A percentile compares a stretch with the other conserved stretches of the same genome.
These are phyloP conservation scores for Neosalanx taihuensis DNA, from an alignment of 2,797 vertebrate species.

Conservation along the genomic window DNA sequence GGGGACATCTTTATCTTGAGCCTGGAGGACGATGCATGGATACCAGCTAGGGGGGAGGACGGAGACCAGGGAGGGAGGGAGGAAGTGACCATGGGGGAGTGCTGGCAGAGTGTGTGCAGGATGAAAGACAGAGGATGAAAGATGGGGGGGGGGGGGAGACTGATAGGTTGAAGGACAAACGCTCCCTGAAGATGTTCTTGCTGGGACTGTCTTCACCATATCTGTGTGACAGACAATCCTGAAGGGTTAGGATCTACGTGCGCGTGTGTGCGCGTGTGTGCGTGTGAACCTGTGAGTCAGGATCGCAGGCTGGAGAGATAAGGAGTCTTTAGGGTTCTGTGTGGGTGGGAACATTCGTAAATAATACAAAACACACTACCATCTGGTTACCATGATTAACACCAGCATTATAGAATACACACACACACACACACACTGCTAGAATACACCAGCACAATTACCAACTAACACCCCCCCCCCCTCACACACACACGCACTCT, in stretches of 20 bases:
- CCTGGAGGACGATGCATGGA: not conserved
- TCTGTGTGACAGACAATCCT: too few relatives aligned
- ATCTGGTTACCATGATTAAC: not conserved
- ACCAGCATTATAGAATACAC: not conserved
- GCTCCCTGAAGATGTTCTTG: not conserved
- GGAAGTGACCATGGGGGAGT: not conserved
- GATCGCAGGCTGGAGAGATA: not conserved
- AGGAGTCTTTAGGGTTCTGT: not conserved
- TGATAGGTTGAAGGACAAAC: not conserved
- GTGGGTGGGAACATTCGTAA: not conserved
- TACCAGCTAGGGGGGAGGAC: not conserved
- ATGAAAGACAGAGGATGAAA: not conserved
- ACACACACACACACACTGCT: conserved; percentile 4
- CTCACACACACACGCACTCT: not conserved
- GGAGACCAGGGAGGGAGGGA: not conserved
- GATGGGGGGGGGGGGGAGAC: not conserved
- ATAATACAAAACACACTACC: not conserved
- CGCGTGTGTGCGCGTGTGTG: too few relatives aligned
- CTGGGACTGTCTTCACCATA: not conserved
- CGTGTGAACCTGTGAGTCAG: not conserved
- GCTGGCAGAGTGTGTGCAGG: too few relatives aligned
- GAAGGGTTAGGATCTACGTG: too few relatives aligned
- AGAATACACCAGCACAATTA: not conserved
- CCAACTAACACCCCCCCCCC: not conserved
- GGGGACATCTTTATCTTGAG: not conserved